Percentiles rank a stretch among this genome's conserved stretches.
Evolutionary conservation across 2,797 vertebrate species (phyloP).

Genomic region (Sebastes itinus): DNA sequence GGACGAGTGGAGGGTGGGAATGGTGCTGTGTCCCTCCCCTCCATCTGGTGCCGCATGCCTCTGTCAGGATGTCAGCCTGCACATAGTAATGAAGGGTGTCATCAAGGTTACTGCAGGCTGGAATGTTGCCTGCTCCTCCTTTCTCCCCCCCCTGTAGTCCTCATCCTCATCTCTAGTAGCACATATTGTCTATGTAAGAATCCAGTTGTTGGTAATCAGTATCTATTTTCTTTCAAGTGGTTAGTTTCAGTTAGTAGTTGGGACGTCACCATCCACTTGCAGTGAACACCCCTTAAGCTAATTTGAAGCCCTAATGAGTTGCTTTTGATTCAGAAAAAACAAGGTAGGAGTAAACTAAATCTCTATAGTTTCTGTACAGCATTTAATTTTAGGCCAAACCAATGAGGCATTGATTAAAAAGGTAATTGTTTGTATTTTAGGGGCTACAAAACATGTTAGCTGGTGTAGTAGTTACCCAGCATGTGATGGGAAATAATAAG

Average conservation of each 20-base stretch:
- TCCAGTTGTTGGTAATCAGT: constrained; percentile 18
- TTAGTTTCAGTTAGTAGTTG: not conserved
- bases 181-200: constrained; percentile 35
- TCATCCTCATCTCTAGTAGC: constrained; percentile 39
- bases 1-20: constrained; percentile 72
- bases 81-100: constrained; percentile 85
- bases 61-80: constrained; percentile 82
- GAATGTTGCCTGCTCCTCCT: constrained; percentile 67
- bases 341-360: not conserved
- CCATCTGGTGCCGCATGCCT: constrained; percentile 83
- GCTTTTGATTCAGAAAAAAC: not conserved
- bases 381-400: not conserved
- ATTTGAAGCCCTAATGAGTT: not conserved
- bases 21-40: constrained; percentile 75
- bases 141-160: constrained; percentile 6
- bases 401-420: not conserved
- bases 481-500: not conserved
- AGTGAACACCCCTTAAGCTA: not conserved
- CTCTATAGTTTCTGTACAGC: not conserved
- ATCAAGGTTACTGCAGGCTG: constrained; percentile 84
- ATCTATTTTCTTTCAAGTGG: constrained; percentile 6
- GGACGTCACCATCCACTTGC: not conserved
- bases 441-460: not conserved
- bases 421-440: not conserved
- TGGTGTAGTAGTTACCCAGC: not conserved